Evolutionary conservation across 2,888 invertebrate species (phyloP), one percentile per base, ranked within the genome.

Genomic region (Phyllotreta striolata): DNA sequence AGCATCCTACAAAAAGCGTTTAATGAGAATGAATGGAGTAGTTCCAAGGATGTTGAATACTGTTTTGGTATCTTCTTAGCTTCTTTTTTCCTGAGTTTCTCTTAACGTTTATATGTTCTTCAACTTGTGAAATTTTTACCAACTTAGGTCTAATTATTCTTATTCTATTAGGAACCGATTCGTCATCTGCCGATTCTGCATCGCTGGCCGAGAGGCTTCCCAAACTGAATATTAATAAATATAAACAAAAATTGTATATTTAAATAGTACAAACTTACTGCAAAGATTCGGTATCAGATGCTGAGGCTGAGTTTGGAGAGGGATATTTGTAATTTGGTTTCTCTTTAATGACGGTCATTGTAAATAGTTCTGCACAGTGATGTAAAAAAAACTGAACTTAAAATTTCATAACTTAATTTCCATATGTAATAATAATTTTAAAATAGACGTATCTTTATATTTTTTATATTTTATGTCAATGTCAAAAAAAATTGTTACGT

Each of bases 271-370:
- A 41, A 10, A 71, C 77, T 72, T 69, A 77, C 77, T 76, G 72
- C 58, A 78, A 66, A 38, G 77, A 76, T 66, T 78, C 78, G 5
- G 74, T 72, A 65, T 78, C 78, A 8, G 78, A 77, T 12, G 60
- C 68, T 41, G 69, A 57, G 59, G 67, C 55, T 24, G 76, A 71
- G 61, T 66, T 64, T 6, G 76, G 76, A 56, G 70, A 72, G 49
- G 69, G 67, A 62, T 72, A 76, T 60, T 66, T 72, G 52, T 66
- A 70, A 55, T 68, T 72, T 38, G 63, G 55, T 43, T 72, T 69
- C 24, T 72, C 73, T 64, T 70, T 75, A 6, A 74, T 77, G 10
- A 78, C 78, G 3, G 78, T 77, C 78, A 78, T 78, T 40, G 13
- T 58, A 24, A 24, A 24, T 46, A 13, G 12, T 38, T 12, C 10